Percentiles rank a stretch among this genome's conserved stretches.
These are phyloP conservation scores for Gymnocypris eckloni DNA, from an alignment of 2,797 vertebrate species.

Conservation along the genomic window DNA sequence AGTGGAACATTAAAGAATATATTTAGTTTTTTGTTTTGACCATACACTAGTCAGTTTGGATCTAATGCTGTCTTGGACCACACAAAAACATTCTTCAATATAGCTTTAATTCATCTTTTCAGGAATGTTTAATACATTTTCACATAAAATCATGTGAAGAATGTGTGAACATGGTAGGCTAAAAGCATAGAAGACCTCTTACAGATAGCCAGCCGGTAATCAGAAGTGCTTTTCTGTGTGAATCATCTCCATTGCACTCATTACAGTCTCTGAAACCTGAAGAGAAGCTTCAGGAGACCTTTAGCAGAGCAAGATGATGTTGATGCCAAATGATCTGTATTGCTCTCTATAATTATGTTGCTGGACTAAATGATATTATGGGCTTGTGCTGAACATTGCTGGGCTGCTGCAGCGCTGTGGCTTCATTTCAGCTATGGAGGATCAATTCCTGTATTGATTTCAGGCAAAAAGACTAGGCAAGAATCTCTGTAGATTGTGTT, in stretches of 20 bases:
- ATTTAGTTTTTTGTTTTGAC: not conserved
- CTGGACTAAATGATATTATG: conserved; percentile 63
- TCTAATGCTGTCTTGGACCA: not conserved
- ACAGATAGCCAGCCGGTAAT: not conserved
- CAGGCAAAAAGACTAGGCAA: conserved; percentile 55
- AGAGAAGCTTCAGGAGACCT: conserved; percentile 42
- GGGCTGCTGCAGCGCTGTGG: conserved; percentile 51
- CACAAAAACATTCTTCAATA: not conserved
- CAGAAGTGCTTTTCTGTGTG: not conserved
- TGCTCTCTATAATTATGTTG: conserved; percentile 57
- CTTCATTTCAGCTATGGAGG: conserved; percentile 61
- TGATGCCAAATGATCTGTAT: conserved; percentile 49
- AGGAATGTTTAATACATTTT: not conserved
- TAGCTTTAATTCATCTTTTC: not conserved
- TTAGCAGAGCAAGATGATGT: conserved; percentile 48
- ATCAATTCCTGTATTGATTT: conserved; percentile 68
- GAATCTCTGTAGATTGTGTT: conserved; percentile 59
- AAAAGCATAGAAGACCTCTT: not conserved
- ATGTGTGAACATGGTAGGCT: not conserved
- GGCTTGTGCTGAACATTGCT: conserved; percentile 60
- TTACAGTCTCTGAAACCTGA: conserved; percentile 15
- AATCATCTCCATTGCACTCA: conserved; percentile 6
- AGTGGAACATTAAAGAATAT: not conserved
- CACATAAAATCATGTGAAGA: not conserved
- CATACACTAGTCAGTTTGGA: not conserved